A percentile compares a stretch with the other conserved stretches of the same genome.
phyloP scores from a whole-genome alignment of 2,888 invertebrate genomes.

The Villa cingulata region DNA sequence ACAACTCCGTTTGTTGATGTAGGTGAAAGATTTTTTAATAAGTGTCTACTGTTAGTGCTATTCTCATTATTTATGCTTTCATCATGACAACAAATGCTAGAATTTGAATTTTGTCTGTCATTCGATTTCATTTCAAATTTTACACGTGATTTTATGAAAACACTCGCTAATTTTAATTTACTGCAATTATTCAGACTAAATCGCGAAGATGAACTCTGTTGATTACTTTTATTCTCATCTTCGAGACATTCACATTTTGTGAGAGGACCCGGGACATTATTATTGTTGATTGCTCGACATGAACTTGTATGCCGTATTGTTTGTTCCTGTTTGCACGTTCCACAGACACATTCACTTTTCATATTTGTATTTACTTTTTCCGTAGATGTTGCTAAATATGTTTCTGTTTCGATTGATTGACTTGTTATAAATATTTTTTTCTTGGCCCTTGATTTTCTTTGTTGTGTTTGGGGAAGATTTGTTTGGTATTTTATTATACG shows the following conservation, averaged over 20 bases:
- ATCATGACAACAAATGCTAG: neutral
- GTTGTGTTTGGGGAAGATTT: constrained; percentile 12
- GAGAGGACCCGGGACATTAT: constrained; percentile 18
- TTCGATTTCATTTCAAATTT: neutral
- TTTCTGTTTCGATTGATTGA: constrained; percentile 1
- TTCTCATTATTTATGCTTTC: neutral
- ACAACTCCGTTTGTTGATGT: constrained; percentile 23
- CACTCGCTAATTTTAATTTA: neutral
- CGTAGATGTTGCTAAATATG: neutral
- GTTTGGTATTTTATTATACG: constrained; percentile 6
- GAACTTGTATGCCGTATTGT: constrained; percentile 53
- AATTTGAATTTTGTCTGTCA: neutral
- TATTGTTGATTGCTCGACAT: constrained; percentile 56
- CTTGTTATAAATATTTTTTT: constrained; percentile 21
- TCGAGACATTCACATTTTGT: constrained; percentile 18
- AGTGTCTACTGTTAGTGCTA: neutral
- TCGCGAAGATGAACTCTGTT: constrained; percentile 1
- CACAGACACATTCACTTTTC: constrained; percentile 39
- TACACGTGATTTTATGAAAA: neutral
- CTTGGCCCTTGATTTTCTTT: constrained; percentile 32
- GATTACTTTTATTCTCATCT: constrained; percentile 13
- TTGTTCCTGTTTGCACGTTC: constrained; percentile 53
- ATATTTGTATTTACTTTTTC: neutral
- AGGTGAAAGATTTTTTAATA: constrained; percentile 8
- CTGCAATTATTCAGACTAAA: neutral